These are phyloP conservation scores for Pyrgilauda ruficollis DNA, from an alignment of 2,113 vertebrate genomes.

Conservation along the genomic window DNA sequence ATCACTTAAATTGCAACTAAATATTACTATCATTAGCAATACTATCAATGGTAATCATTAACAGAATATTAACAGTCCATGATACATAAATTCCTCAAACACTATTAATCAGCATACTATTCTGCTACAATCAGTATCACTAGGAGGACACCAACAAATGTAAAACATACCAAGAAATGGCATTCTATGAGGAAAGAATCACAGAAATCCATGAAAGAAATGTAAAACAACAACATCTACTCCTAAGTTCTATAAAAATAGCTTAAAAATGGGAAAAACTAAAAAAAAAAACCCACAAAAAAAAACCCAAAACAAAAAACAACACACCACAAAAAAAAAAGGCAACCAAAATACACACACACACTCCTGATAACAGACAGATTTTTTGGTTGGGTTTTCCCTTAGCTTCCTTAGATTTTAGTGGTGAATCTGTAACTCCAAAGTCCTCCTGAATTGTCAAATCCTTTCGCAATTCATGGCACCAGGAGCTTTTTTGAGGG, in stretches of 20 bases:
- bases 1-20: not conserved
- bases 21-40: not conserved
- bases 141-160: not conserved
- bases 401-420: not conserved
- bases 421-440: not conserved
- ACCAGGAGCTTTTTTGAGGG: not conserved
- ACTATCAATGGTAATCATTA: not conserved
- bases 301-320: too few species aligned
- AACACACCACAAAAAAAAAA: not conserved
- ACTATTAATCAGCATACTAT: not conserved
- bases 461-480: not conserved
- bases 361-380: not conserved
- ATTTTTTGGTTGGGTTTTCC: not conserved
- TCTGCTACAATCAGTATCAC: not conserved
- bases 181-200: not conserved
- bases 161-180: not conserved
- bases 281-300: not conserved
- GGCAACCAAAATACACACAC: not conserved
- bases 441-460: not conserved
- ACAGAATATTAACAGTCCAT: not conserved
- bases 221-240: not conserved
- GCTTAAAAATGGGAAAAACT: not conserved
- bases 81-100: not conserved
- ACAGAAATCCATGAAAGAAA: not conserved
- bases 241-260: not conserved